Percentiles rank a stretch among this genome's conserved stretches.
Evolutionary conservation across 2,888 invertebrate species (phyloP).

Genomic region (Limnephilus auricula): DNA sequence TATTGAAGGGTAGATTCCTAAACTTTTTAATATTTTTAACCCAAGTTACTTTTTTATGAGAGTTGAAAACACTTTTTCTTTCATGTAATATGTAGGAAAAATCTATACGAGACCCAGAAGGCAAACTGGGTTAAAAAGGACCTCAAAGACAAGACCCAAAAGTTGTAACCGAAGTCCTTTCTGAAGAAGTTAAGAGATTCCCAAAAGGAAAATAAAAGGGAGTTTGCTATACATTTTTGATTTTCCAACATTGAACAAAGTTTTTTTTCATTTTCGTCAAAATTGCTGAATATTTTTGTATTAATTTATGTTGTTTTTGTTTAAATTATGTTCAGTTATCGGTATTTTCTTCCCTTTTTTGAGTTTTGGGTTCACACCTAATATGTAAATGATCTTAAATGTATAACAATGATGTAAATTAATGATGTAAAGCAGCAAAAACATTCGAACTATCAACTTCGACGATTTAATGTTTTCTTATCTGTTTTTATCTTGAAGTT

Average conservation of each 20-base stretch:
- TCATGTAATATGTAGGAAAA: not conserved
- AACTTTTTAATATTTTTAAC: too few relatives aligned
- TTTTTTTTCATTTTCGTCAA: not conserved
- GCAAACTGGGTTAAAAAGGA: slow-evolving; percentile 2
- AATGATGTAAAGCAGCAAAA: too few relatives aligned
- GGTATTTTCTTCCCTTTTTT: too few relatives aligned
- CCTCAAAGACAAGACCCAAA: not conserved
- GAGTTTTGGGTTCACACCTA: too few relatives aligned
- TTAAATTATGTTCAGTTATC: too few relatives aligned
- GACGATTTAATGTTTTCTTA: too few relatives aligned
- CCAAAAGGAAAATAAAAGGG: not conserved
- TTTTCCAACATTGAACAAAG: not conserved
- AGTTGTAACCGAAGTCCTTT: not conserved
- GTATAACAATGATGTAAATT: too few relatives aligned
- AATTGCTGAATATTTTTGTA: not conserved
- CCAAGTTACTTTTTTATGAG: too few relatives aligned
- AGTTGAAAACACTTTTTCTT: not conserved
- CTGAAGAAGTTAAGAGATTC: not conserved
- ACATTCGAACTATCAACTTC: too few relatives aligned
- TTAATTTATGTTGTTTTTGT: too few relatives aligned
- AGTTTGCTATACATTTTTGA: not conserved
- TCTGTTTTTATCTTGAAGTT: too few relatives aligned
- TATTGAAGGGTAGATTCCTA: not conserved
- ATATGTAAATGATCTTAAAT: too few relatives aligned
- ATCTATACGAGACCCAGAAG: not conserved